Percentiles rank a stretch among this genome's conserved stretches.
phyloP scores from a whole-genome alignment of 2,113 vertebrate genomes.

The Eptesicus fuscus region DNA sequence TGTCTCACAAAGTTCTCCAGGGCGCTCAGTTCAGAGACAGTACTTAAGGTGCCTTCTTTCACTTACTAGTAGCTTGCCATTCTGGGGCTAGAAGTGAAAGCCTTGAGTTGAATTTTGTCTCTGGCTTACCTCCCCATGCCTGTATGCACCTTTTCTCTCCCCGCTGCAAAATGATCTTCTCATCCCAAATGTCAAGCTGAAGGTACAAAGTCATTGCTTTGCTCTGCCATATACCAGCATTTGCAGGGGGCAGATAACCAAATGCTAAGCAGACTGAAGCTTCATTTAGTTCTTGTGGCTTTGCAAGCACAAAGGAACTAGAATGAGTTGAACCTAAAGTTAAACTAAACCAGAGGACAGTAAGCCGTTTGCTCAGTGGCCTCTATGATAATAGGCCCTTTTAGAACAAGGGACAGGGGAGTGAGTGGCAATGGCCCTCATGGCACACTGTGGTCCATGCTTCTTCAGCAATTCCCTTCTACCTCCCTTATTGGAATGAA shows the following conservation, averaged over 20 bases:
- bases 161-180: not conserved
- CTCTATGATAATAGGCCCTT: not conserved
- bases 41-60: not conserved
- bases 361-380: not conserved
- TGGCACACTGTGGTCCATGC: not conserved
- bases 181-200: not conserved
- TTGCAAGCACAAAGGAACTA: not conserved
- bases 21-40: not conserved
- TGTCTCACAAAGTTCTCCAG: not conserved
- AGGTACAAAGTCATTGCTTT: not conserved
- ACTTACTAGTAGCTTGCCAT: not conserved
- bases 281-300: not conserved
- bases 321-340: conserved; percentile 8
- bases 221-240: not conserved
- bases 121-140: not conserved
- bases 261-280: not conserved
- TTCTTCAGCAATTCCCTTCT: not conserved
- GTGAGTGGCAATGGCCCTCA: not conserved
- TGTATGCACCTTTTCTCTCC: not conserved
- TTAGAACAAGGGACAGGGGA: not conserved
- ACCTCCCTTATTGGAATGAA: not conserved
- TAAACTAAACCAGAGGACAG: not conserved
- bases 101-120: not conserved
- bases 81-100: not conserved
- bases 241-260: not conserved